phyloP scores from a whole-genome alignment of 2,113 vertebrate genomes.

The Oryctolagus cuniculus region DNA sequence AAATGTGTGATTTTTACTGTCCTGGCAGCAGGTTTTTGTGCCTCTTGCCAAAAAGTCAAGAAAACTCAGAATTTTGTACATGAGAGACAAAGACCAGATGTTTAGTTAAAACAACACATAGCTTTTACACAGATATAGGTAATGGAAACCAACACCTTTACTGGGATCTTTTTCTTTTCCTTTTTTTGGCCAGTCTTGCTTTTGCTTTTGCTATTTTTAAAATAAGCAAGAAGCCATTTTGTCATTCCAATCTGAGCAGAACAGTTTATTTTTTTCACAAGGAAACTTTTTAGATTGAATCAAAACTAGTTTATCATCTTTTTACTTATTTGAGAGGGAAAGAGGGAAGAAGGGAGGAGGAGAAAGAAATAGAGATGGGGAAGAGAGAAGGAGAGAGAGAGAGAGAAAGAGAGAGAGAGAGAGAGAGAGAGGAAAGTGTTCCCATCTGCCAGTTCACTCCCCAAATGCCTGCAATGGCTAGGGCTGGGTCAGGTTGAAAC shows the following conservation, averaged over 20 bases:
- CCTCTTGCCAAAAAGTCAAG: conserved; percentile 79
- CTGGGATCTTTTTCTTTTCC: neutral
- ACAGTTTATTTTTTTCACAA: conserved; percentile 29
- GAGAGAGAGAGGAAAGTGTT: too few relatives aligned
- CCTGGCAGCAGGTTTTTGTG: conserved; percentile 72
- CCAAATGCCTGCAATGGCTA: too few relatives aligned
- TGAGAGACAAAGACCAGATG: conserved; percentile 80
- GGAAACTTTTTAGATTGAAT: too few relatives aligned
- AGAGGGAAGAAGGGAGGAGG: too few relatives aligned
- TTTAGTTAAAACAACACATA: conserved; percentile 75
- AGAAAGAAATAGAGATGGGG: too few relatives aligned
- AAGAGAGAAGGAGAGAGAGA: too few relatives aligned
- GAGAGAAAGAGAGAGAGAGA: too few relatives aligned
- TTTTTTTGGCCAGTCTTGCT: conserved; percentile 33
- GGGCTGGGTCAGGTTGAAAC: too few relatives aligned
- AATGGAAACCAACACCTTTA: conserved; percentile 67
- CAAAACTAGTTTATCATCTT: too few relatives aligned
- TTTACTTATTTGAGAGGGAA: too few relatives aligned
- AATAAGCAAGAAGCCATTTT: conserved; percentile 57
- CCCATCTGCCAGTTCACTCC: too few relatives aligned
- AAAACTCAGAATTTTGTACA: conserved; percentile 74
- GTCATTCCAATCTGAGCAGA: conserved; percentile 25
- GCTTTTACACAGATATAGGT: conserved; percentile 69
- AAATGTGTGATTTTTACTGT: conserved; percentile 82
- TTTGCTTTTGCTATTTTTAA: conserved; percentile 73